Percentiles rank a stretch among this genome's conserved stretches.
Conservation (phyloP, 2,113 vertebrate species). For the Oxyura jamaicensis region DNA sequence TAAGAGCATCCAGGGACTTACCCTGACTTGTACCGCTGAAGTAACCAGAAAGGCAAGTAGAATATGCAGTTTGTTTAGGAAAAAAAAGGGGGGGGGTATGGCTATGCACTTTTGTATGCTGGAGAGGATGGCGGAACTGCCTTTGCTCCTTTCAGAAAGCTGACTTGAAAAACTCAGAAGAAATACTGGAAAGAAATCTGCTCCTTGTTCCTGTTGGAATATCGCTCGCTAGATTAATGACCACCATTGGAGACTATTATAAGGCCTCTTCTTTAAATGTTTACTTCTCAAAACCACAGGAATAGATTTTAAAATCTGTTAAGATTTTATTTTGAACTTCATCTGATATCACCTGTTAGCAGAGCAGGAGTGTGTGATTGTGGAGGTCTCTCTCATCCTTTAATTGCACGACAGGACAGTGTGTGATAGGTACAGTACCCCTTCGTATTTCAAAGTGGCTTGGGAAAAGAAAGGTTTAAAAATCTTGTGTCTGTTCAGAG, state of each 20-base stretch:
- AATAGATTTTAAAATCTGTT: neutral
- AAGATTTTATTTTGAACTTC: neutral
- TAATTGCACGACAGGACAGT: neutral
- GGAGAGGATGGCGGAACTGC: neutral
- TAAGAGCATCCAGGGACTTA: neutral
- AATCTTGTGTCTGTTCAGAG: neutral
- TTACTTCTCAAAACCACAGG: neutral
- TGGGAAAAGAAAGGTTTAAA: neutral
- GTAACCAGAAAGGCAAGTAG: neutral
- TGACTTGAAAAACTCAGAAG: neutral
- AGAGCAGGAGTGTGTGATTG: neutral
- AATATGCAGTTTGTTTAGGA: neutral
- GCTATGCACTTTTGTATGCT: neutral
- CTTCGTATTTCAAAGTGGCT: neutral
- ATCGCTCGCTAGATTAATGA: neutral
- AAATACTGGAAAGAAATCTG: neutral
- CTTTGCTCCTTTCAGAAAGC: neutral
- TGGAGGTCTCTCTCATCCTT: neutral
- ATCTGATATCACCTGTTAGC: neutral
- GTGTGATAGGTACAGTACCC: neutral
- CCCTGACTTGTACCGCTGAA: neutral
- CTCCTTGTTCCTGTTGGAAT: neutral
- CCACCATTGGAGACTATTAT: neutral
- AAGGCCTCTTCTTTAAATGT: neutral
- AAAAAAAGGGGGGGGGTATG: neutral